Evolutionary conservation across 2,113 vertebrate genomes (phyloP), one percentile per base, ranked within the genome.

Genomic region (Daubentonia madagascariensis): DNA sequence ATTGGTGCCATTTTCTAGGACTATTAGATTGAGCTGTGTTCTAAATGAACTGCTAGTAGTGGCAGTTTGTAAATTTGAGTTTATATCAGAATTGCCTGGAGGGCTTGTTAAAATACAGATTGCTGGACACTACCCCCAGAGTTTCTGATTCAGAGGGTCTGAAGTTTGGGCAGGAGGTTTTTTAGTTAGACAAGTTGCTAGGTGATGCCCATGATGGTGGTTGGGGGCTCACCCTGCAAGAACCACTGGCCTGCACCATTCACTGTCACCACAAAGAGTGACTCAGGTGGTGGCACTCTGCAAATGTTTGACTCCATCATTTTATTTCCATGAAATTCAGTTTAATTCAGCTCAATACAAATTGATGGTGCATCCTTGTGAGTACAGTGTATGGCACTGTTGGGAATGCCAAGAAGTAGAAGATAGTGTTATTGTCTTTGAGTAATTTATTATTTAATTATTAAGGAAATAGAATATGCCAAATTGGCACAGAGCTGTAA

Each of bases 381-480:
- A 80, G 16, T 12, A 75, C 0, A 50, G 22, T 61, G 12, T 40
- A 37, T 70, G 88, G 30, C 9, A 28, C 1, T 52, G 61, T 4
- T 32, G 23, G n/a, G 9, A 91, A 91, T 25, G 22, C 22, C 63
- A 85, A 85, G 45, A 72, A 76, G 23, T 70, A 68, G 59, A 63
- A 87, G 70, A 40, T 6, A 14, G 37, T 32, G 10, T 68, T 89
- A 40, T 40, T 54, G 12, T 85, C 76, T 68, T 88, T 88, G 72
- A 97, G n/a, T 17, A 45, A 50, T 32, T 78, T 91, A 50, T 13
- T 30, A 43, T n/a, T 81, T 50, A 94, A 78, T 91, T n/a, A 85
- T 68, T 4, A 37, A 89, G 84, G 40, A 73, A 52, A 45, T 17
- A 11, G 61, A 72, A 50, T 78, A 93, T 32, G 25, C 10, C 32